Conservation (phyloP, 2,888 invertebrate species). For the Salticus scenicus region DNA sequence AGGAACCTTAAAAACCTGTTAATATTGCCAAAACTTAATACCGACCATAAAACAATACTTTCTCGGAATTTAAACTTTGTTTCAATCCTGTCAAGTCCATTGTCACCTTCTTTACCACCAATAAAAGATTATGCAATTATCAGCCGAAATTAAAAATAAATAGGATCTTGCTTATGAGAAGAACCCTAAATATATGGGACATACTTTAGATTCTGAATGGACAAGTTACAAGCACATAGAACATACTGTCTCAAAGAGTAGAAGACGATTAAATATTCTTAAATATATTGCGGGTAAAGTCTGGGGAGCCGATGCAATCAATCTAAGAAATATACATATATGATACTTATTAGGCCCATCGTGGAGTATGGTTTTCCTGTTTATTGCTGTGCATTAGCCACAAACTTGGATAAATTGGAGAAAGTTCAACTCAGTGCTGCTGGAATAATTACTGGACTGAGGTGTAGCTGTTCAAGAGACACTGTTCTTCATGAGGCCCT, state of each 20-base stretch:
- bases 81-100: slow-evolving; percentile 1
- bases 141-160: background rate
- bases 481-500: slow-evolving; percentile 10
- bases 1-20: too few relatives aligned
- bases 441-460: slow-evolving; percentile 19
- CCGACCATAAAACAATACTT: too few relatives aligned
- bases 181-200: background rate
- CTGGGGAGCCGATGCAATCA: background rate
- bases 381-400: background rate
- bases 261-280: slow-evolving; percentile 16
- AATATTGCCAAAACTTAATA: too few relatives aligned
- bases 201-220: background rate
- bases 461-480: background rate
- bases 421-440: slow-evolving; percentile 16
- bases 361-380: background rate
- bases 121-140: background rate
- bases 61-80: background rate
- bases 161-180: background rate
- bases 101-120: background rate
- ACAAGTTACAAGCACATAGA: slow-evolving; percentile 35
- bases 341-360: background rate
- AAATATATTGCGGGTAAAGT: slow-evolving; percentile 12
- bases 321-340: slow-evolving; percentile 6
- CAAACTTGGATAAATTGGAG: background rate
- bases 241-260: background rate